Evolutionary conservation across 1,140 invertebrate genomes (phyloP).

Genomic region (Hylaeus anthracinus): DNA sequence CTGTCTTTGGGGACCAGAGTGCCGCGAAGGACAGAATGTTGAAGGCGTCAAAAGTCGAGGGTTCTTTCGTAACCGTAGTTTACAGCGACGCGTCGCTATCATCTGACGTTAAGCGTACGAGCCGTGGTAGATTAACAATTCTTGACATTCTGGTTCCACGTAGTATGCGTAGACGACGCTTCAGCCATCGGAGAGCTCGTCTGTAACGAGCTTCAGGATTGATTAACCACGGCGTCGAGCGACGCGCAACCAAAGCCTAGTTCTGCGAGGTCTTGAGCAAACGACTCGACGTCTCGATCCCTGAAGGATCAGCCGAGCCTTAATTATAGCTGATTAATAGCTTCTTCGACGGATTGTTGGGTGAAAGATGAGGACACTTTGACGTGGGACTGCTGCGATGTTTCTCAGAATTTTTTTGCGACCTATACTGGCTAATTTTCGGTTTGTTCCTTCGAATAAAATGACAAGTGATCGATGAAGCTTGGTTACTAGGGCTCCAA

Average conservation of each 20-base stretch:
- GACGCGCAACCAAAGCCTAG: slow-evolving; percentile 41
- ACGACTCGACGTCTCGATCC: slow-evolving; percentile 60
- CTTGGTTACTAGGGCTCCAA: too few species aligned
- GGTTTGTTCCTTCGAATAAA: too few species aligned
- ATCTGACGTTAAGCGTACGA: too few species aligned
- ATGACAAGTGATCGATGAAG: too few species aligned
- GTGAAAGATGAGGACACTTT: not conserved
- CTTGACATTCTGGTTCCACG: slow-evolving; percentile 64
- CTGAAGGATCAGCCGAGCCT: slow-evolving; percentile 47
- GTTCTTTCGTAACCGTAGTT: too few species aligned
- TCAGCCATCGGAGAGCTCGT: slow-evolving; percentile 47
- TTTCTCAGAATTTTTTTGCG: too few species aligned
- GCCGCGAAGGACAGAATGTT: slow-evolving; percentile 39
- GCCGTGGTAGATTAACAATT: slow-evolving; percentile 68
- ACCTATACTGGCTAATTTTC: too few species aligned
- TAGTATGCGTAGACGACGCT: slow-evolving; percentile 59
- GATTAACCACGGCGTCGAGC: slow-evolving; percentile 69
- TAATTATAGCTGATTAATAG: slow-evolving; percentile 66
- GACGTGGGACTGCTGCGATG: too few species aligned
- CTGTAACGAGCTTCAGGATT: slow-evolving; percentile 71
- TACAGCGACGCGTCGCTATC: too few species aligned
- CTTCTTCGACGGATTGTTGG: slow-evolving; percentile 57
- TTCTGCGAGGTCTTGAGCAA: slow-evolving; percentile 52
- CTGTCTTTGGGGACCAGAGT: not conserved
- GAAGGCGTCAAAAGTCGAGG: not conserved